Conservation (phyloP, 2,797 vertebrate genomes). For the Myripristis jacobus region DNA sequence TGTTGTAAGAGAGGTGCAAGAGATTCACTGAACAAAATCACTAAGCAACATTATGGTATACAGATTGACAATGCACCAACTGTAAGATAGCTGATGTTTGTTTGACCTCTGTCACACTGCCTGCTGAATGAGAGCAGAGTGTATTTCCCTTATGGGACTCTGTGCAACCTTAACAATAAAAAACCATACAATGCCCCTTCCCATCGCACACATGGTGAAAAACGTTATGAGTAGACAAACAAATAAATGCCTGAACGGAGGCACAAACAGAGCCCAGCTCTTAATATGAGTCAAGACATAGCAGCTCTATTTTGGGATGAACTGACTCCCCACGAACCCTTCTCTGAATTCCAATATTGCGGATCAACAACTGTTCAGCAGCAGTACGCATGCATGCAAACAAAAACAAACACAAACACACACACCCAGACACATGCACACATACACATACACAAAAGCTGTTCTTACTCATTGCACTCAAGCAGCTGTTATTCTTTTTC, state of each 20-base stretch:
- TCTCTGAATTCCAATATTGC: too few relatives aligned
- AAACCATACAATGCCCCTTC: background rate
- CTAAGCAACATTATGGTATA: too few relatives aligned
- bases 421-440: background rate
- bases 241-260: too few relatives aligned
- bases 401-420: too few relatives aligned
- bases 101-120: background rate
- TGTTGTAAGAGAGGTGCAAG: too few relatives aligned
- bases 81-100: background rate
- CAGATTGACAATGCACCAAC: background rate
- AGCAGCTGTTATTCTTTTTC: background rate
- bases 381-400: too few relatives aligned
- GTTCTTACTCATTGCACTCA: background rate
- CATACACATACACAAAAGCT: conserved; percentile 1
- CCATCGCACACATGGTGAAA: background rate
- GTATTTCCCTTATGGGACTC: background rate
- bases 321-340: background rate
- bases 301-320: background rate
- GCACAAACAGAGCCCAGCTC: too few relatives aligned
- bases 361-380: too few relatives aligned
- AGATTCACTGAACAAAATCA: too few relatives aligned
- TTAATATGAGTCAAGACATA: background rate
- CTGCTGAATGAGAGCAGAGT: too few relatives aligned
- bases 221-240: too few relatives aligned
- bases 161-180: too few relatives aligned